These are phyloP conservation scores for Enteromius afrohamiltoni DNA, from an alignment of 2,797 vertebrate species.

Conservation along the genomic window DNA sequence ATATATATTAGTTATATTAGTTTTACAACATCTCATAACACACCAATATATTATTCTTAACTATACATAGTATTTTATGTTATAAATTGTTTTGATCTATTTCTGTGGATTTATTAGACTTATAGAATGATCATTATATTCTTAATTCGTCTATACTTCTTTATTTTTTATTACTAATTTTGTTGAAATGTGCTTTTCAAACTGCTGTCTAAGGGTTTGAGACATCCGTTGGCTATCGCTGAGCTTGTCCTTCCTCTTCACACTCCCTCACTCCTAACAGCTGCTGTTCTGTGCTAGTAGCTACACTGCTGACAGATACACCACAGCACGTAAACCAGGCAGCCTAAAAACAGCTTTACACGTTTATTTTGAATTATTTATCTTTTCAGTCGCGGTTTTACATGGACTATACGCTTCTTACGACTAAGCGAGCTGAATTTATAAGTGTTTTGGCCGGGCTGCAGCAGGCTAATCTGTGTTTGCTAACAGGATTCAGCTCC, in stretches of 20 bases:
- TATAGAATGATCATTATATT: neutral
- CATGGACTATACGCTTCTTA: conserved; percentile 29
- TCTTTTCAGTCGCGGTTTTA: neutral
- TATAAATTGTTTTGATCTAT: neutral
- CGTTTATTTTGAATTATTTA: neutral
- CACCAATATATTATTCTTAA: neutral
- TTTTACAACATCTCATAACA: neutral
- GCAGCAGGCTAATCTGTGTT: conserved; percentile 39
- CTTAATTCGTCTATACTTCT: neutral
- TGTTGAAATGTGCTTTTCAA: neutral
- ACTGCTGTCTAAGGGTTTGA: neutral
- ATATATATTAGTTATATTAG: neutral
- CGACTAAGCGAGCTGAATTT: conserved; percentile 20
- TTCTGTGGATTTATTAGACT: neutral
- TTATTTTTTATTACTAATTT: neutral
- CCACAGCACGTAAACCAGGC: neutral
- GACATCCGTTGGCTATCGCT: neutral
- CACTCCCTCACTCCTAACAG: conserved; percentile 11
- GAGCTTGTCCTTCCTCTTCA: conserved; percentile 21
- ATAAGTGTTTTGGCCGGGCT: conserved; percentile 11
- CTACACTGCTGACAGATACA: neutral
- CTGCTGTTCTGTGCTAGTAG: conserved; percentile 26
- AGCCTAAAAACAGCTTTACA: neutral
- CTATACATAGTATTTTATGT: neutral
- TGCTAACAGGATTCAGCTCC: conserved; percentile 20